Percentiles rank a stretch among this genome's conserved stretches.
These are phyloP conservation scores for Coregonus clupeaformis DNA, from an alignment of 2,113 vertebrate genomes.

Conservation along the genomic window DNA sequence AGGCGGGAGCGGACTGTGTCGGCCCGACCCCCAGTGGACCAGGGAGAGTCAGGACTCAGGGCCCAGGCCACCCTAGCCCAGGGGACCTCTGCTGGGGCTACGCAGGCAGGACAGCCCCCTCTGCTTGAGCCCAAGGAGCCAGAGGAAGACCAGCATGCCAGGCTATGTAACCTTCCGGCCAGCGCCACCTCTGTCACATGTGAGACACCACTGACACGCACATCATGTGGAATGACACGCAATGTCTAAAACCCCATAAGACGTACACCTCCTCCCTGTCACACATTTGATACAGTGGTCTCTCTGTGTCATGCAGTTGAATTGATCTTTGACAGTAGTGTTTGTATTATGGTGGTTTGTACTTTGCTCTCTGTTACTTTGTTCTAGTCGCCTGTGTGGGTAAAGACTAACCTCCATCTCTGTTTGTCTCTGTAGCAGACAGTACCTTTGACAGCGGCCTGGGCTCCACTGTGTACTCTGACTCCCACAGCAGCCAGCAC, in stretches of 20 bases:
- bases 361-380: neutral
- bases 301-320: neutral
- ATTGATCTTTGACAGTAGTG: slow-evolving; percentile 4
- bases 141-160: slow-evolving; percentile 82
- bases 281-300: neutral
- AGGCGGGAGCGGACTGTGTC: slow-evolving; percentile 84
- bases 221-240: neutral
- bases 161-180: slow-evolving; percentile 75
- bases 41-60: slow-evolving; percentile 64
- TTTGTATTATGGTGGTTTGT: neutral
- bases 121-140: slow-evolving; percentile 80
- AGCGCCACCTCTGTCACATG: slow-evolving; percentile 89
- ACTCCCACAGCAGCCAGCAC: slow-evolving; percentile 92
- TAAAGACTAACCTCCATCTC: too few relatives aligned
- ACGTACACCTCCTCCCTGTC: neutral
- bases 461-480: slow-evolving; percentile 90
- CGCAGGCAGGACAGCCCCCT: slow-evolving; percentile 64
- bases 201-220: slow-evolving; percentile 57
- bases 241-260: neutral
- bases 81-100: slow-evolving; percentile 56
- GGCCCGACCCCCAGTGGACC: slow-evolving; percentile 66
- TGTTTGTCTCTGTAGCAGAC: slow-evolving; percentile 77
- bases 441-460: slow-evolving; percentile 91
- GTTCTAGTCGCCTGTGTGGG: neutral
- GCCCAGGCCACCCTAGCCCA: slow-evolving; percentile 33